Base-by-base conservation (phyloP, 1,140 invertebrate genomes). In the Macrosteles quadrilineatus region DNA sequence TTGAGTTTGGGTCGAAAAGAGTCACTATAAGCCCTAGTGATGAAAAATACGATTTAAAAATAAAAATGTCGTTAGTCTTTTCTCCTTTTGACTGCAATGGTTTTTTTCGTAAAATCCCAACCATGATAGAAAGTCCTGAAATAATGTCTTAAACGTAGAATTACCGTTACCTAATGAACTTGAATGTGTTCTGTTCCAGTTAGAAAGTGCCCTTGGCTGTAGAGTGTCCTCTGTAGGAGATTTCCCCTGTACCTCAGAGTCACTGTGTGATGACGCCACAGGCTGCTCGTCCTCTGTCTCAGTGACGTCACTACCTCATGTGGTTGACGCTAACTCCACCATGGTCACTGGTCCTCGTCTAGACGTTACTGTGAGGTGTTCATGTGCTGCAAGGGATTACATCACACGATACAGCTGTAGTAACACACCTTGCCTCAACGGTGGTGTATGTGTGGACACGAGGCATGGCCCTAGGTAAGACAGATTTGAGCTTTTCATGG, bases 241-340 rank as follows among this genome's bases (percentile, higher is more conserved):
- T 6, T 4, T 9, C 6, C n/a, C 17, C 6, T 50, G 47, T n/a
- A n/a, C 17, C 6, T 9, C 9, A 9, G 47, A 50, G 47, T 9
- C 6, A 9, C 47, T 50, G 4, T 50, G 47, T 50, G 47, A 50
- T 3, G 47, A 19, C 4, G 47, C 4, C 47, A 6, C 47, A 9
- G 47, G 47, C 21, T 50, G 47, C 21, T 11, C 47, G 17, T 4
- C 47, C 47, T 9, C 4, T n/a, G 21, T 23, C 17, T 19, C 47
- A 50, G 17, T 50, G 17, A 4, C 90, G 79, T 87, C 88, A 70
- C 81, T 94, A 63, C 96, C 96, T 0, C 95, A 96, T 72, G 92
- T 97, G 87, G 94, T 98, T 0, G 98, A 98, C 82, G 92, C 96
- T 9, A 99, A 98, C 77, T 94, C 93, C 81, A 98, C 96, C 0